Base-by-base conservation (phyloP, 2,888 invertebrate genomes). In the Netelia virgata region DNA sequence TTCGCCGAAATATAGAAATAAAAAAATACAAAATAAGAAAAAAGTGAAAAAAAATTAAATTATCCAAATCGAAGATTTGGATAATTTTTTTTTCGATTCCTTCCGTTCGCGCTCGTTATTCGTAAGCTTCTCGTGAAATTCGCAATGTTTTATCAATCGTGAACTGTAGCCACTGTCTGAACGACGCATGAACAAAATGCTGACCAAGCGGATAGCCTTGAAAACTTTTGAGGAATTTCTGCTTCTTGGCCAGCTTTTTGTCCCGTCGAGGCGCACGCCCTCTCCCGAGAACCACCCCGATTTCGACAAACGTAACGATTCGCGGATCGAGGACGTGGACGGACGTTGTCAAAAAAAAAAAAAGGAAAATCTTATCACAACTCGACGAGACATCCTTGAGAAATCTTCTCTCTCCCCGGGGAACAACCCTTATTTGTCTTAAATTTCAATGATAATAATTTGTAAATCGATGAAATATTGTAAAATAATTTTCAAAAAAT, bases 181-280 rank as follows among this genome's bases (percentile, higher is more conserved):
- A 23, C 66, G 47, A 43, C 14, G 8, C 50, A 70, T 50, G 47
- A 43, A 53, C 28, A 50, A 57, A 75, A 57, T 61, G 83, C 79
- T 79, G 79, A 75, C 75, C 20, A 70, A 79, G 75, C 57, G 47
- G 47, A 50, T 20, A 74, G 70, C 79, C 79, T 79, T 72, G 75
- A 76, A 83, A 83, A 83, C 41, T 83, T 75, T 68, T 57, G 53
- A 61, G 28, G 61, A 73, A 73, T 53, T 61, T 61, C 47, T 14
- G 36, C 20, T 43, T 20, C 41, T 36, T n/a, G 18, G 18, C 36
- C 6, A 16, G 57, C 47, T 41, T 53, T 73, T 59, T 20, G 57
- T 14, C 23, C 20, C n/a, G 23, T 73, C 47, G 18, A 18, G 16
- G 16, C 57, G 16, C 43, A 14, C 8, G 10, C 61, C 6, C 10